Evolutionary conservation across 2,888 invertebrate genomes (phyloP).

Genomic region (Hylaea fasciaria): DNA sequence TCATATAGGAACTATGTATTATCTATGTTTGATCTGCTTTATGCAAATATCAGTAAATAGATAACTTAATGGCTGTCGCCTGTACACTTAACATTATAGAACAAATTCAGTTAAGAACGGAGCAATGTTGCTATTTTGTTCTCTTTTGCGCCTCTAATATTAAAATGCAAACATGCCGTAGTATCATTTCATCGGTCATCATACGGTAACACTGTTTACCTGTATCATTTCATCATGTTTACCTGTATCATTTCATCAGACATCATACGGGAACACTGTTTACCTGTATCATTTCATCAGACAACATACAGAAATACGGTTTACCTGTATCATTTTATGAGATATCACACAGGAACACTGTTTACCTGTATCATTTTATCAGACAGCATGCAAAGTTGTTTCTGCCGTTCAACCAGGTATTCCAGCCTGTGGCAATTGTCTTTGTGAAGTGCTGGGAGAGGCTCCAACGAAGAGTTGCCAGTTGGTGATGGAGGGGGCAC

Average conservation of each 20-base stretch:
- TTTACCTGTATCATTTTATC: conserved; percentile 88
- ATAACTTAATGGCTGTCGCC: too few species aligned
- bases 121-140: too few species aligned
- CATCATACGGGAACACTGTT: neutral
- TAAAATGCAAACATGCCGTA: too few species aligned
- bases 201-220: conserved; percentile 61
- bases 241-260: neutral
- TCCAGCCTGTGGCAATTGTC: conserved; percentile 89
- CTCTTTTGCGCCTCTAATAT: too few species aligned
- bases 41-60: too few species aligned
- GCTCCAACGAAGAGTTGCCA: conserved; percentile 69
- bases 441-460: conserved; percentile 78
- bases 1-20: too few species aligned
- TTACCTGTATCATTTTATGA: neutral
- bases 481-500: conserved; percentile 54
- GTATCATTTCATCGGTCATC: neutral
- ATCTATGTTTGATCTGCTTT: too few species aligned
- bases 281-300: conserved; percentile 76
- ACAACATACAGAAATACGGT: neutral
- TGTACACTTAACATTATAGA: too few species aligned
- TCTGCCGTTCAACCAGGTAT: conserved; percentile 89
- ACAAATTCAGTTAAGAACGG: too few species aligned
- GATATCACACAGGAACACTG: neutral
- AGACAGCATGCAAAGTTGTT: conserved; percentile 89
- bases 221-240: conserved; percentile 49